Percentiles rank a stretch among this genome's conserved stretches.
Conservation (phyloP, 2,797 vertebrate genomes). For the Netta rufina region DNA sequence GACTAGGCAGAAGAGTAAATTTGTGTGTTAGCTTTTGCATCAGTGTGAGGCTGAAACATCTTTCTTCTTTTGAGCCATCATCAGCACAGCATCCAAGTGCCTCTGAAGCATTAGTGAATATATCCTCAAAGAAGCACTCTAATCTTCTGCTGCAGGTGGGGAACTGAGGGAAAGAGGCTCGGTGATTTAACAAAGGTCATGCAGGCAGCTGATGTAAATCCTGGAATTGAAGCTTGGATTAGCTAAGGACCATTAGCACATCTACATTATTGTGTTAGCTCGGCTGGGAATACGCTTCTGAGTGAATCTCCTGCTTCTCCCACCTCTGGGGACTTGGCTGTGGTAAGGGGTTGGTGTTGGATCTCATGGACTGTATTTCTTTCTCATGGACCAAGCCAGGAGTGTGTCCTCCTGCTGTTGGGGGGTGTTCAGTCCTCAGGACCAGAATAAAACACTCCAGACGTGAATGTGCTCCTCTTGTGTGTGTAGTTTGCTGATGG, state of each 20-base stretch:
- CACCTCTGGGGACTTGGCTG: neutral
- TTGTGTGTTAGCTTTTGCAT: neutral
- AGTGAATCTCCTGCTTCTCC: neutral
- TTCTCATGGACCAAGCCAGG: accelerated
- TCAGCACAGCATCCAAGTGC: neutral
- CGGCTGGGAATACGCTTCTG: neutral
- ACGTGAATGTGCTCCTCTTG: neutral
- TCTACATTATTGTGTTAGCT: neutral
- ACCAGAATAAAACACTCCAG: neutral
- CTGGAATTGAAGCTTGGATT: neutral
- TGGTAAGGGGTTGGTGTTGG: neutral
- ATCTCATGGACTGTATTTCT: neutral
- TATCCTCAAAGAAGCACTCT: neutral
- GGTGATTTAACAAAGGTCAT: neutral
- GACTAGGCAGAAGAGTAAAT: neutral
- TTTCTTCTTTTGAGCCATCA: neutral
- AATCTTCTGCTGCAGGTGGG: neutral
- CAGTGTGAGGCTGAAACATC: neutral
- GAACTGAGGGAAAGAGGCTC: neutral
- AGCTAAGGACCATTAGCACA: neutral
- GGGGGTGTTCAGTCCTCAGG: neutral
- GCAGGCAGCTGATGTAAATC: neutral
- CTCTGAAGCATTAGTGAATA: neutral
- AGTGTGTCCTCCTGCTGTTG: neutral
- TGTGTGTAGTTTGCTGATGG: neutral